Percentiles rank a stretch among this genome's conserved stretches.
These are phyloP conservation scores for Podotricha telesiphe DNA, from an alignment of 2,888 invertebrate genomes.

Conservation along the genomic window DNA sequence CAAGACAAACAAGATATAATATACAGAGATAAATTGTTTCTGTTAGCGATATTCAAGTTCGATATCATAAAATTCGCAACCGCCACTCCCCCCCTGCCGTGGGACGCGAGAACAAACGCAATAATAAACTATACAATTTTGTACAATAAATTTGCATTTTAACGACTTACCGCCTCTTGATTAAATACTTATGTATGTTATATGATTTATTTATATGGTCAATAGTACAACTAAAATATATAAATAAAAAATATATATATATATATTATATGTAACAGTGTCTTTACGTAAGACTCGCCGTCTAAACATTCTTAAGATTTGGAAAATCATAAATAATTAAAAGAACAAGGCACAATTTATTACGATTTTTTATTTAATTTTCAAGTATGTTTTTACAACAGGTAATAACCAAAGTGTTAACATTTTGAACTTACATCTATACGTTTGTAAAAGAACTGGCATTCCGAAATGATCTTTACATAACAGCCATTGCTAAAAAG, in stretches of 20 bases:
- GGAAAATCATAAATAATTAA: too few relatives aligned
- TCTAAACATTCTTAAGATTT: too few relatives aligned
- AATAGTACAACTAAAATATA: neutral
- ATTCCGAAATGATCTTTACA: conserved; percentile 23
- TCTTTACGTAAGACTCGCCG: too few relatives aligned
- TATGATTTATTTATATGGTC: conserved; percentile 22
- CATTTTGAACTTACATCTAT: neutral
- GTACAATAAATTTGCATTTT: conserved; percentile 64
- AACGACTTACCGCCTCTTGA: conserved; percentile 62
- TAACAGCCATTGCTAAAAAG: conserved; percentile 31
- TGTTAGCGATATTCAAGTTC: conserved; percentile 42
- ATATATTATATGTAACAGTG: too few relatives aligned
- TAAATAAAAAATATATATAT: too few relatives aligned
- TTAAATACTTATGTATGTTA: conserved; percentile 59
- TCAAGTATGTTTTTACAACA: neutral
- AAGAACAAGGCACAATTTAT: neutral
- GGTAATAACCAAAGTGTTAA: conserved; percentile 1
- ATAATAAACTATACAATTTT: conserved; percentile 68
- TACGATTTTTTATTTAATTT: neutral
- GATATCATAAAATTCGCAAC: conserved; percentile 69
- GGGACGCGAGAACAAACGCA: conserved; percentile 64
- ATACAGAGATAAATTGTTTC: conserved; percentile 40
- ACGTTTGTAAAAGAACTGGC: neutral
- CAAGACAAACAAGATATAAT: conserved; percentile 36
- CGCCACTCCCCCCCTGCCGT: conserved; percentile 62